Percentiles rank a stretch among this genome's conserved stretches.
These are phyloP conservation scores for Scotopteryx bipunctaria DNA, from an alignment of 2,888 invertebrate species.

Conservation along the genomic window DNA sequence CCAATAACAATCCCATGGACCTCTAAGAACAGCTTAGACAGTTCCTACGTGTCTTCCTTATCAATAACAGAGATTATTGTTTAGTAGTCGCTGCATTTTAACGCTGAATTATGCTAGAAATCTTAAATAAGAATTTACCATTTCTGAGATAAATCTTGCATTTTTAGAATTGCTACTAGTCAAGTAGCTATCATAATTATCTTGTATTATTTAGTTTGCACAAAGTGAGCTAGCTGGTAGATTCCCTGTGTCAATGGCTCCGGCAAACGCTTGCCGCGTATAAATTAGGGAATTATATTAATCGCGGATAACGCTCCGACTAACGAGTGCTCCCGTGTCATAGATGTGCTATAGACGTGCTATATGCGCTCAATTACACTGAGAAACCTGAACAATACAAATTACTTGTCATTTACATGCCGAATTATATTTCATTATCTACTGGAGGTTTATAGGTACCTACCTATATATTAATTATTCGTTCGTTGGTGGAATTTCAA, in stretches of 20 bases:
- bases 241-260: conserved; percentile 25
- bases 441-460: conserved; percentile 9
- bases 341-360: background rate
- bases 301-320: conserved; percentile 59
- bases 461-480: conserved; percentile 7
- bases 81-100: too few relatives aligned
- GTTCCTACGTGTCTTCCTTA: too few relatives aligned
- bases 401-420: conserved; percentile 32
- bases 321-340: conserved; percentile 48
- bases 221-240: conserved; percentile 5
- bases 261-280: conserved; percentile 58
- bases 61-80: too few relatives aligned
- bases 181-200: background rate
- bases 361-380: background rate
- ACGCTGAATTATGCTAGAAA: too few relatives aligned
- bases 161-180: background rate
- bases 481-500: conserved; percentile 10
- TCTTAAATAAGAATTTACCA: too few relatives aligned
- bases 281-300: conserved; percentile 79
- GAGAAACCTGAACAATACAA: conserved; percentile 21
- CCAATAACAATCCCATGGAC: conserved; percentile 58
- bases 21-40: background rate
- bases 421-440: conserved; percentile 31
- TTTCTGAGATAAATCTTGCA: too few relatives aligned
- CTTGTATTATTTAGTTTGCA: background rate